A percentile compares a stretch with the other conserved stretches of the same genome.
Evolutionary conservation across 2,113 vertebrate genomes (phyloP).

Genomic region (Coracopsis vasa): DNA sequence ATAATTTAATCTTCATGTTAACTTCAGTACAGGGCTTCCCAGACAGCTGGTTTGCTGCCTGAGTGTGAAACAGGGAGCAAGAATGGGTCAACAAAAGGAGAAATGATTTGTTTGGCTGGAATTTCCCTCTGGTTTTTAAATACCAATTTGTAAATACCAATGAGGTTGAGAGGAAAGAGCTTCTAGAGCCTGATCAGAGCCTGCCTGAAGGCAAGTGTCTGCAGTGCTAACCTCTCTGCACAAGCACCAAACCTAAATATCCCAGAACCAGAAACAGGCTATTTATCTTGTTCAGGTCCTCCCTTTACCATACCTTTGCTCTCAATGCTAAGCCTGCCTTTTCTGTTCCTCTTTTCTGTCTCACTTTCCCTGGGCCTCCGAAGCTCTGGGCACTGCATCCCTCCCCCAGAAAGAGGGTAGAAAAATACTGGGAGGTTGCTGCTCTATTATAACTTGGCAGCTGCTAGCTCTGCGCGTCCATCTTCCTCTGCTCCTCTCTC

Average conservation of each 20-base stretch:
- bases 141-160: not conserved
- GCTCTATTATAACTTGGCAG: slow-evolving; percentile 28
- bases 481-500: slow-evolving; percentile 55
- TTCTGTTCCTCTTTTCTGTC: not conserved
- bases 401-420: not conserved
- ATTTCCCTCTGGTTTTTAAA: not conserved
- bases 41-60: not conserved
- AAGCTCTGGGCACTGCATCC: not conserved
- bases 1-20: not conserved
- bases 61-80: not conserved
- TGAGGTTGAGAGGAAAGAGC: not conserved
- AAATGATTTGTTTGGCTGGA: not conserved
- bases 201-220: not conserved
- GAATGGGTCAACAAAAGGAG: fast-evolving
- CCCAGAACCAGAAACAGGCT: not conserved
- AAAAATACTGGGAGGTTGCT: slow-evolving; percentile 23
- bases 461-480: not conserved
- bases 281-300: not conserved
- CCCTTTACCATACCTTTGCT: not conserved
- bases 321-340: not conserved
- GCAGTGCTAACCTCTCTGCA: not conserved
- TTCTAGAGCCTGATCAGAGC: not conserved
- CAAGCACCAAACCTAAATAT: not conserved
- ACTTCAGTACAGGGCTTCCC: not conserved
- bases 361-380: not conserved